phyloP scores from a whole-genome alignment of 1,140 invertebrate genomes.

The Bombus sibiricus region DNA sequence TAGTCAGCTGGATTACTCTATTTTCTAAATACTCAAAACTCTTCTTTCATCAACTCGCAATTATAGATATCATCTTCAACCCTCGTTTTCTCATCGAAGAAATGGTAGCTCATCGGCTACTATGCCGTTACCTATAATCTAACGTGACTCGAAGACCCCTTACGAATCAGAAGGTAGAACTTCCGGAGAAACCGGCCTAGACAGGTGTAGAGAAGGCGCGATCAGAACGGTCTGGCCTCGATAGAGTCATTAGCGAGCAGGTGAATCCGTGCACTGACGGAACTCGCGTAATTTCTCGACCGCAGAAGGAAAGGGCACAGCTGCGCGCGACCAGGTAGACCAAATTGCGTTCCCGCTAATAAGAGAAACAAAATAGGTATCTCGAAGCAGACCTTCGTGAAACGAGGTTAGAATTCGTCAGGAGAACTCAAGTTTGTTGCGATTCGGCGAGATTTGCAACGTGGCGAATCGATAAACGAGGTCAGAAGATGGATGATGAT shows the following conservation, averaged over 20 bases:
- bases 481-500: background rate
- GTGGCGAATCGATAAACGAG: slow-evolving; percentile 22
- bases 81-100: too few relatives aligned
- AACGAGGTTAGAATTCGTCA: slow-evolving; percentile 47
- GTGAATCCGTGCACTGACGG: slow-evolving; percentile 54
- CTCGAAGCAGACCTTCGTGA: background rate
- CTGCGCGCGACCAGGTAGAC: slow-evolving; percentile 51
- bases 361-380: slow-evolving; percentile 52
- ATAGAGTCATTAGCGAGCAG: slow-evolving; percentile 67
- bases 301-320: slow-evolving; percentile 45
- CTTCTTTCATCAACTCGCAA: too few relatives aligned
- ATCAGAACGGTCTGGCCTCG: slow-evolving; percentile 26
- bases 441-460: slow-evolving; percentile 1
- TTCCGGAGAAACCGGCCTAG: background rate
- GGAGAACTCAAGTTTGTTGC: background rate
- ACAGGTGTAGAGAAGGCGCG: slow-evolving; percentile 38
- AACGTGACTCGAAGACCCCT: too few relatives aligned
- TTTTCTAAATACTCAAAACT: too few relatives aligned
- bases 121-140: background rate
- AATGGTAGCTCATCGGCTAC: background rate
- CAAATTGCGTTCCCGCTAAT: slow-evolving; percentile 55
- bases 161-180: background rate
- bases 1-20: too few relatives aligned
- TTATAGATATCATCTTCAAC: too few relatives aligned
- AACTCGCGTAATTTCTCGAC: slow-evolving; percentile 59